phyloP scores from a whole-genome alignment of 2,888 invertebrate genomes.

The Horisme vitalbata region DNA sequence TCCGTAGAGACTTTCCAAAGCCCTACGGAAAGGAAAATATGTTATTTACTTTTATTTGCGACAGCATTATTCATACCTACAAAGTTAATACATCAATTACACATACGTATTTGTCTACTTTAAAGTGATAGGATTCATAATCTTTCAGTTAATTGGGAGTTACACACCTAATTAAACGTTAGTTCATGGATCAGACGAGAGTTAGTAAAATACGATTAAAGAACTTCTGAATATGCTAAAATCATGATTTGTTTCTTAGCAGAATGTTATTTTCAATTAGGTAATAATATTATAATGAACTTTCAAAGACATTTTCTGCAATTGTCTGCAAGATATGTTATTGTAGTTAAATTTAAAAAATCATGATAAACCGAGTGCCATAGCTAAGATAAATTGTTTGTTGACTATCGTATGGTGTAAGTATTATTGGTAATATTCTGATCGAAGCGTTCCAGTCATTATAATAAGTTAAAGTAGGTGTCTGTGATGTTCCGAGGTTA shows the following conservation, averaged over 20 bases:
- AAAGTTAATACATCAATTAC: too few relatives aligned
- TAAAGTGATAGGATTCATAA: not conserved
- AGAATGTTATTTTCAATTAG: too few relatives aligned
- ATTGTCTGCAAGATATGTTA: too few relatives aligned
- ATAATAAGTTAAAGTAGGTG: constrained; percentile 64
- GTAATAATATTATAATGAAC: too few relatives aligned
- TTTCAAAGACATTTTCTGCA: too few relatives aligned
- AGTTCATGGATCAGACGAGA: constrained; percentile 4
- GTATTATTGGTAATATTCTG: constrained; percentile 54
- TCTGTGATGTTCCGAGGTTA: constrained; percentile 74
- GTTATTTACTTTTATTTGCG: not conserved
- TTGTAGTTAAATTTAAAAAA: too few relatives aligned
- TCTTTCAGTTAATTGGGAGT: constrained; percentile 18
- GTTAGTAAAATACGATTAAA: not conserved
- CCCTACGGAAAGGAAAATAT: not conserved
- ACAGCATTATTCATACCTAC: too few relatives aligned
- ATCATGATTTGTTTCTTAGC: too few relatives aligned
- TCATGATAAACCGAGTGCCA: constrained; percentile 63
- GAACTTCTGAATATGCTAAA: too few relatives aligned
- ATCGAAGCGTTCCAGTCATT: constrained; percentile 59
- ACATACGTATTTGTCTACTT: not conserved
- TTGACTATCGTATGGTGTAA: constrained; percentile 51
- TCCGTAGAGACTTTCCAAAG: constrained; percentile 2
- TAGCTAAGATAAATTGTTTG: constrained; percentile 59
- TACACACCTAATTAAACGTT: constrained; percentile 23